A percentile compares a stretch with the other conserved stretches of the same genome.
phyloP scores from a whole-genome alignment of 2,113 vertebrate genomes.

The Spea multiplicata region DNA sequence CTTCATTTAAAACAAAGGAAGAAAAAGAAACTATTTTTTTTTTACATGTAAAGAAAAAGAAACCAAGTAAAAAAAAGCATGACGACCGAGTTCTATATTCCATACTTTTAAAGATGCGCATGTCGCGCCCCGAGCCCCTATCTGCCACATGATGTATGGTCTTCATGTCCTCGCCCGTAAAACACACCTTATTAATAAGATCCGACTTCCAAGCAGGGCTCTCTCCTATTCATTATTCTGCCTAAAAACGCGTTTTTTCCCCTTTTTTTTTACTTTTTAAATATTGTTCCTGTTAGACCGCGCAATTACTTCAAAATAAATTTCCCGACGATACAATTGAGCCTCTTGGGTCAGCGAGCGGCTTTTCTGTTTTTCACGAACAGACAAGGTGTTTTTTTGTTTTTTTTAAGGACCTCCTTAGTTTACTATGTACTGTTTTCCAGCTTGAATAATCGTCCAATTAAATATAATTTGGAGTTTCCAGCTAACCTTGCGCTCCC shows the following conservation, averaged over 20 bases:
- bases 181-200: constrained; percentile 77
- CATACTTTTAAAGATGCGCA: constrained; percentile 26
- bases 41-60: constrained; percentile 19
- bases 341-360: constrained; percentile 97
- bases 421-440: constrained; percentile 93
- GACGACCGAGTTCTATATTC: neutral
- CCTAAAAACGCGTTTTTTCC: constrained; percentile 68
- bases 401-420: constrained; percentile 85
- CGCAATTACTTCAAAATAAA: constrained; percentile 99
- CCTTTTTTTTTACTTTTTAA: constrained; percentile 65
- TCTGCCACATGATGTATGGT: constrained; percentile 57
- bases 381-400: constrained; percentile 98
- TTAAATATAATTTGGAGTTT: constrained; percentile 99
- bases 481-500: constrained; percentile 86
- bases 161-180: constrained; percentile 54
- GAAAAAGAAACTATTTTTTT: constrained; percentile 8
- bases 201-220: constrained; percentile 74
- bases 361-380: constrained; percentile 96
- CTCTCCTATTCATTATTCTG: constrained; percentile 81
- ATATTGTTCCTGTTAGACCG: constrained; percentile 85
- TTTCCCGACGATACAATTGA: constrained; percentile 91
- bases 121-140: constrained; percentile 49
- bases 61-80: neutral
- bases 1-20: constrained; percentile 15
- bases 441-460: constrained; percentile 99